Evolutionary conservation across 2,888 invertebrate genomes (phyloP).

Genomic region (Drosophila multiciliata): DNA sequence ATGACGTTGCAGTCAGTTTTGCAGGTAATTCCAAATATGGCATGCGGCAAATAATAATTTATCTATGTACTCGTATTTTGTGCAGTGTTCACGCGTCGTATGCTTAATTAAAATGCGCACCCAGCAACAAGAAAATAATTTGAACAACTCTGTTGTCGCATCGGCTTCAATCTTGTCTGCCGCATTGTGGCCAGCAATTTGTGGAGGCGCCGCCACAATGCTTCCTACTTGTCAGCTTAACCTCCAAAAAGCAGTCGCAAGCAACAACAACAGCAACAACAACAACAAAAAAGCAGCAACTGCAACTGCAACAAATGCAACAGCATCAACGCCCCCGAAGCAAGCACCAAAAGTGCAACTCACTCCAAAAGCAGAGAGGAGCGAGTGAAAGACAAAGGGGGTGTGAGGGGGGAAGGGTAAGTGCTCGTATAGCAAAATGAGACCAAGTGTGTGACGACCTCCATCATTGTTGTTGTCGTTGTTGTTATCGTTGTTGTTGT

Average conservation of each 20-base stretch:
- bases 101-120: constrained; percentile 65
- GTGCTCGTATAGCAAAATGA: constrained; percentile 57
- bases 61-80: constrained; percentile 19
- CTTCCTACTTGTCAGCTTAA: constrained; percentile 76
- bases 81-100: constrained; percentile 58
- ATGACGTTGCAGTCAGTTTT: constrained; percentile 26
- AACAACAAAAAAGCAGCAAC: constrained; percentile 21
- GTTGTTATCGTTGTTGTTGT: constrained; percentile 11
- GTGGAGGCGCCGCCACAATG: constrained; percentile 68
- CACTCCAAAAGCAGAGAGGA: constrained; percentile 15
- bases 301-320: constrained; percentile 31
- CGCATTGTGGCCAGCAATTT: constrained; percentile 71
- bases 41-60: constrained; percentile 31
- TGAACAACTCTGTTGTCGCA: constrained; percentile 19
- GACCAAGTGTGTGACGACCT: constrained; percentile 79
- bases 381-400: constrained; percentile 1
- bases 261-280: constrained; percentile 35
- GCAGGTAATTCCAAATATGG: constrained; percentile 45
- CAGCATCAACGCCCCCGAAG: constrained; percentile 64
- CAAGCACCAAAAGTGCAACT: constrained; percentile 64
- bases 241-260: constrained; percentile 65
- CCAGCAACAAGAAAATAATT: constrained; percentile 25
- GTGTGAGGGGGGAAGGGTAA: constrained; percentile 7
- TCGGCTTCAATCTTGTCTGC: constrained; percentile 41
- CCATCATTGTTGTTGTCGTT: constrained; percentile 37